These are phyloP conservation scores for Ameiurus melas DNA, from an alignment of 2,113 vertebrate species.

Conservation along the genomic window DNA sequence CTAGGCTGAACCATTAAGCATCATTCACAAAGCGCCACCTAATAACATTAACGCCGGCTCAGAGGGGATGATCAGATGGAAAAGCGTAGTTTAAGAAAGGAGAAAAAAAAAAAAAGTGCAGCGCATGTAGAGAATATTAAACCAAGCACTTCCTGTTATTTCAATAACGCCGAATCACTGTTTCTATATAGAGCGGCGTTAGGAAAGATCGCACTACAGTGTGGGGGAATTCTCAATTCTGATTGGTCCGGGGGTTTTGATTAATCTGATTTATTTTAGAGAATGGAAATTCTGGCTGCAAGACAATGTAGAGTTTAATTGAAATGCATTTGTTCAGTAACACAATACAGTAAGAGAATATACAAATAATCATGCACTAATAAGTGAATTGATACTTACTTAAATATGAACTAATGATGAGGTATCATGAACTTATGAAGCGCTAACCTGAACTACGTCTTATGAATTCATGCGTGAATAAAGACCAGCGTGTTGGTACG, in stretches of 20 bases:
- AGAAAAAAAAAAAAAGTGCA: not conserved
- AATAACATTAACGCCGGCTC: constrained; percentile 32
- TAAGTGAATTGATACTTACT: no score
- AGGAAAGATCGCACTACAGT: not conserved
- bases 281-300: not conserved
- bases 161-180: not conserved
- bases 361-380: no score
- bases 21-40: constrained; percentile 40
- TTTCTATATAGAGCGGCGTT: not conserved
- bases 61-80: not conserved
- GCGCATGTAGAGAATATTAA: not conserved
- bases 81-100: not conserved
- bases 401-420: no score
- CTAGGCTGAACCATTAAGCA: constrained; percentile 46
- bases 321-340: not conserved
- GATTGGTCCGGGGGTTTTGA: not conserved
- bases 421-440: no score
- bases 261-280: not conserved
- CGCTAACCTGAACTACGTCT: no score
- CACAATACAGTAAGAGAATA: no score
- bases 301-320: not conserved
- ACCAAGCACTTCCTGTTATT: not conserved
- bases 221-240: not conserved
- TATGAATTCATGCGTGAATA: no score
- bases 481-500: no score